phyloP scores from a whole-genome alignment of 2,113 vertebrate species.

The Physeter macrocephalus region DNA sequence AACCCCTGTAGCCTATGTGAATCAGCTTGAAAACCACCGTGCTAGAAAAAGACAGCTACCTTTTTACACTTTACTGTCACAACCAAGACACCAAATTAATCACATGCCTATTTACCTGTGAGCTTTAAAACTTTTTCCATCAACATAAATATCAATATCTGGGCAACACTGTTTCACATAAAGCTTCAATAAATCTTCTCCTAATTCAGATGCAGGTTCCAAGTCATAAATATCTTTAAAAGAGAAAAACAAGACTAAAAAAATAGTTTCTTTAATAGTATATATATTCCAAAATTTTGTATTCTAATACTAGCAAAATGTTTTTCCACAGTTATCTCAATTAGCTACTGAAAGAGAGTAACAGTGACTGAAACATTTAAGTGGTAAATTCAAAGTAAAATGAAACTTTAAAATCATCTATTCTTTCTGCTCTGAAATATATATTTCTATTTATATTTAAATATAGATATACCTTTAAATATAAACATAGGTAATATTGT shows the following conservation, averaged over 20 bases:
- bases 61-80: not conserved
- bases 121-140: constrained; percentile 87
- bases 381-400: constrained; percentile 33
- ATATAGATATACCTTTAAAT: not conserved
- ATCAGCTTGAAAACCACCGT: not conserved
- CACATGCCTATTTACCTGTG: constrained; percentile 87
- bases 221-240: constrained; percentile 73
- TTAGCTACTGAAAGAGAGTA: not conserved
- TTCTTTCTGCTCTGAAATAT: constrained; percentile 24
- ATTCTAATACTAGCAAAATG: constrained; percentile 1
- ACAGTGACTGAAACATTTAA: not conserved
- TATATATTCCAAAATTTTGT: not conserved
- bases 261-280: not conserved
- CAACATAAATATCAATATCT: constrained; percentile 89
- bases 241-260: constrained; percentile 45
- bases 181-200: constrained; percentile 88
- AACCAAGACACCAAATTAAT: constrained; percentile 16
- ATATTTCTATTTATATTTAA: constrained; percentile 14
- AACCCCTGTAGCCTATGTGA: not conserved
- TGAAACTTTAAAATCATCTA: not conserved
- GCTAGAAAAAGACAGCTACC: not conserved
- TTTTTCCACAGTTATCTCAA: constrained; percentile 20
- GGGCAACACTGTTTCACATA: constrained; percentile 84
- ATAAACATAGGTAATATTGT: not conserved
- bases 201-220: constrained; percentile 88